phyloP scores from a whole-genome alignment of 2,888 invertebrate species.

The Tetragnatha montana region DNA sequence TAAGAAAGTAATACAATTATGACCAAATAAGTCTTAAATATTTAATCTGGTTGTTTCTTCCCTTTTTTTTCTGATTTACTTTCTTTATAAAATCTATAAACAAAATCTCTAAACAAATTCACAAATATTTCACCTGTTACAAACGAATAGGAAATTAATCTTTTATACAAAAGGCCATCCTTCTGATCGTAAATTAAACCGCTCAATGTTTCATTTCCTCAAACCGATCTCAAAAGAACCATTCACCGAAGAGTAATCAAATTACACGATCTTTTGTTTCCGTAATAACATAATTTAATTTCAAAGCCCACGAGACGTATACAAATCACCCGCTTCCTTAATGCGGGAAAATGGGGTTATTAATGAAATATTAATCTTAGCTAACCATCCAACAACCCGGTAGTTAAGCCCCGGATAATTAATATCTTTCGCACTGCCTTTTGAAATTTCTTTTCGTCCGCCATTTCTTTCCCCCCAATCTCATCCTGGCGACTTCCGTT shows the following conservation, averaged over 20 bases:
- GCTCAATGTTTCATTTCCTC: no score
- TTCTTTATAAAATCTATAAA: no score
- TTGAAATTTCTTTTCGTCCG: neutral
- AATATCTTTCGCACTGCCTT: neutral
- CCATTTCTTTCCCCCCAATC: conserved; percentile 26
- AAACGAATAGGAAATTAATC: no score
- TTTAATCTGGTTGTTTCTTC: no score
- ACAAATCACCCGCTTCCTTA: neutral
- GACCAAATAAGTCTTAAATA: no score
- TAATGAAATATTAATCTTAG: neutral
- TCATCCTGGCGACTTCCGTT: conserved; percentile 52
- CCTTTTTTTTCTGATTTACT: no score
- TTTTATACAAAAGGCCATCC: no score
- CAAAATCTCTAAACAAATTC: no score
- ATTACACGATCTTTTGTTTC: neutral
- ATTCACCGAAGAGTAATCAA: neutral
- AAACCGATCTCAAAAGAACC: no score
- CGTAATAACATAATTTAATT: neutral
- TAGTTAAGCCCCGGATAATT: neutral
- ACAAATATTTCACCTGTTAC: no score
- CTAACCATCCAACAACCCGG: neutral
- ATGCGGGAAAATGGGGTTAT: neutral
- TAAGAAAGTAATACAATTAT: no score
- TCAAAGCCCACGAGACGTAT: neutral
- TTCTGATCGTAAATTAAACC: no score